These are phyloP conservation scores for Platalea minor DNA, from an alignment of 2,797 vertebrate species.

Conservation along the genomic window DNA sequence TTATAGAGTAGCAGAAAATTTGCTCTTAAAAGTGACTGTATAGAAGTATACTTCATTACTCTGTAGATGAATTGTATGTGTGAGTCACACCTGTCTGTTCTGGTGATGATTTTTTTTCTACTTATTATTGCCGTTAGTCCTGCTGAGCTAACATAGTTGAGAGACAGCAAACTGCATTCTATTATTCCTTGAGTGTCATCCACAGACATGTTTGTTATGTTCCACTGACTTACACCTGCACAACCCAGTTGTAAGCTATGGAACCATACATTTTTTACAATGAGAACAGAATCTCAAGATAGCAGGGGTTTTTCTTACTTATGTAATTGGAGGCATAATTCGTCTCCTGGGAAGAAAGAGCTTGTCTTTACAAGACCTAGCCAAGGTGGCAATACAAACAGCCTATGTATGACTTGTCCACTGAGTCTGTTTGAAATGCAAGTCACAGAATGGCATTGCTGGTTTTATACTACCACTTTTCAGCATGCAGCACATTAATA, in stretches of 20 bases:
- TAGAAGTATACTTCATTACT: not conserved
- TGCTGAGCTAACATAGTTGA: not conserved
- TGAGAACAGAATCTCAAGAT: not conserved
- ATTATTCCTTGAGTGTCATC: not conserved
- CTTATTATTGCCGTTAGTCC: not conserved
- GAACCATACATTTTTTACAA: not conserved
- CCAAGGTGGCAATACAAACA: not conserved
- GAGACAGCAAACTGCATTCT: not conserved
- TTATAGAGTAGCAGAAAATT: not conserved
- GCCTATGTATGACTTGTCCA: not conserved
- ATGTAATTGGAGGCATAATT: not conserved
- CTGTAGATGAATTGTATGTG: not conserved
- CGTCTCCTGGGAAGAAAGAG: not conserved
- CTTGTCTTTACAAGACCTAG: not conserved
- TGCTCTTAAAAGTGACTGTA: not conserved
- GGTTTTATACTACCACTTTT: not conserved
- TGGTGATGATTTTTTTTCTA: not conserved
- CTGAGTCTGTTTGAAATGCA: not conserved
- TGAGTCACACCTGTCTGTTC: not conserved
- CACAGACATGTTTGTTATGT: not conserved
- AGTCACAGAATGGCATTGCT: not conserved
- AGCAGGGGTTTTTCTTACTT: not conserved
- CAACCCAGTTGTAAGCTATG: not conserved
- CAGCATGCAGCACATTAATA: not conserved
- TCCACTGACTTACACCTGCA: slow-evolving; percentile 21